Conservation (phyloP, 2,888 invertebrate species). For the Horisme vitalbata region DNA sequence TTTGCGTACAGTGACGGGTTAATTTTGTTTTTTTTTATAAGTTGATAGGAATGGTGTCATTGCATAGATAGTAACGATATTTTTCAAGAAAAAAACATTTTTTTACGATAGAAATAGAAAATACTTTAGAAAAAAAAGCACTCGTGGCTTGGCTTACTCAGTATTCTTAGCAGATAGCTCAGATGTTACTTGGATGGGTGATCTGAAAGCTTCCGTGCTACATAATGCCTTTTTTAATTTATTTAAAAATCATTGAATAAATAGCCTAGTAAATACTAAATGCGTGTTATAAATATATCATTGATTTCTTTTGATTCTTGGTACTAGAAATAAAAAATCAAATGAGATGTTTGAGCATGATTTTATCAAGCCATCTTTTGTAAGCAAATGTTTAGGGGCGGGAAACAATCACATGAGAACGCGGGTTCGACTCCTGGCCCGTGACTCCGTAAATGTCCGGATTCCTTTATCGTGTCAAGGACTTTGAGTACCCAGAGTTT, state of each 20-base stretch:
- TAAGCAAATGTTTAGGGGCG: constrained; percentile 62
- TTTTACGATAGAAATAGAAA: too few relatives aligned
- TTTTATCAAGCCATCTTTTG: constrained; percentile 73
- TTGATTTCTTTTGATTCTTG: constrained; percentile 14
- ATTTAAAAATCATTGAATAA: too few relatives aligned
- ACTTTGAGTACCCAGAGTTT: constrained; percentile 62
- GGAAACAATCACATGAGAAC: constrained; percentile 65
- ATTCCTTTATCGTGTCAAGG: constrained; percentile 71
- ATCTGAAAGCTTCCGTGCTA: too few relatives aligned
- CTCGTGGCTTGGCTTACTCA: too few relatives aligned
- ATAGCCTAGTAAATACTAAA: background rate
- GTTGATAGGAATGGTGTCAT: background rate
- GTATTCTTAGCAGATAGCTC: too few relatives aligned
- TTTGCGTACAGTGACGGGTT: constrained; percentile 33
- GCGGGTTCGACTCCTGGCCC: constrained; percentile 48
- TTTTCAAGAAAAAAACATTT: too few relatives aligned
- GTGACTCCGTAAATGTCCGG: constrained; percentile 61
- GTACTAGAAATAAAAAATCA: constrained; percentile 27
- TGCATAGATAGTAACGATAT: background rate
- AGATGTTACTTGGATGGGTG: too few relatives aligned
- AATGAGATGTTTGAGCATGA: constrained; percentile 26
- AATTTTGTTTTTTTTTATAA: constrained; percentile 8
- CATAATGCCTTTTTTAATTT: too few relatives aligned
- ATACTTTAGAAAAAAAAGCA: too few relatives aligned
- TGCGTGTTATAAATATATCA: constrained; percentile 2